Evolutionary conservation across 2,888 invertebrate genomes (phyloP), one percentile per base, ranked within the genome.

Genomic region (Euzetes globulus): DNA sequence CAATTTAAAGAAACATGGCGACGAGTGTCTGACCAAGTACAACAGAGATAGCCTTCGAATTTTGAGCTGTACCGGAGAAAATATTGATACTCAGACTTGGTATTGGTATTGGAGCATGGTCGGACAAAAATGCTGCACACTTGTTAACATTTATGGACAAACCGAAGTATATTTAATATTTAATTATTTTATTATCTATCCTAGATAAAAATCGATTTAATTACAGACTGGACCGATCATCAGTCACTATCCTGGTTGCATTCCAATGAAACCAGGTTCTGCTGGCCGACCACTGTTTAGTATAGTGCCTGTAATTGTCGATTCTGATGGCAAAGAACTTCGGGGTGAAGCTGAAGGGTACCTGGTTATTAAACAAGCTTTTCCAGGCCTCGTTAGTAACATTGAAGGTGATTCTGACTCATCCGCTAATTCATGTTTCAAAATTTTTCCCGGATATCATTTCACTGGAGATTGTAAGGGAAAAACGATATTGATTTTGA

Each of bases 101-200:
- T 83, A 91, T 71, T 98, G 97, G 97, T 96, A 94, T 83, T 90
- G 95, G 83, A 79, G 80, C 72, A 82, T 84, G 79, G 81, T 82
- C 7, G 84, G 87, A 17, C 81, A 85, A 60, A 79, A 80, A 25
- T 80, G 81, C 9, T 86, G 85, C 83, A 92, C 96, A 73, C 91
- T 99, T 81, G 93, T 92, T 0, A 99, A 99, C 82, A 99, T 99
- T 0, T 99, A 95, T 85, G 99, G 98, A 97, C 99, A 99, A 85
- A 99, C 99, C 0, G 99, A 99, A 86, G n/a, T n/a, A n/a, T n/a
- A n/a, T n/a, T n/a, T n/a, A n/a, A n/a, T n/a, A n/a, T n/a, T n/a
- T n/a, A n/a, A n/a, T n/a, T n/a, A n/a, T n/a, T n/a, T n/a, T n/a
- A n/a, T n/a, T n/a, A n/a, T n/a, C n/a, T n/a, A n/a, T n/a, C n/a